A percentile compares a stretch with the other conserved stretches of the same genome.
Conservation (phyloP, 2,797 vertebrate species). For the Uromys caudimaculatus region DNA sequence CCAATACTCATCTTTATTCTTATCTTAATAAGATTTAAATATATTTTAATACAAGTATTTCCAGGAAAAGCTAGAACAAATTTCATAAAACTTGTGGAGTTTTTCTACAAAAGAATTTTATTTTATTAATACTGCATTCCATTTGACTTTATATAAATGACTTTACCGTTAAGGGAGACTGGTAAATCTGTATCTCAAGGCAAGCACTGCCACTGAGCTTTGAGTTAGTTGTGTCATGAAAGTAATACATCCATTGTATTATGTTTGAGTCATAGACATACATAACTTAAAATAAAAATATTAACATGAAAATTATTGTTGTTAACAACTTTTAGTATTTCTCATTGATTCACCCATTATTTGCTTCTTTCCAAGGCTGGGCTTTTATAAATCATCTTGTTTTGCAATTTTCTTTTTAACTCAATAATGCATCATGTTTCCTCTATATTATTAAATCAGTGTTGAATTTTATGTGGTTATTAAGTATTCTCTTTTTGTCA, state of each 20-base stretch:
- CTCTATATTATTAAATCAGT: slow-evolving; percentile 12
- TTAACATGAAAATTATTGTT: background rate
- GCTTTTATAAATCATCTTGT: background rate
- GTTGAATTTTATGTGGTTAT: slow-evolving; percentile 22
- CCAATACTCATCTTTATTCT: background rate
- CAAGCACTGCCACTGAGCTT: background rate
- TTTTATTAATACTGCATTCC: slow-evolving; percentile 21
- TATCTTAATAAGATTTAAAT: slow-evolving; percentile 7
- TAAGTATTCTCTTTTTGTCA: slow-evolving; percentile 9
- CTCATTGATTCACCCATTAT: background rate
- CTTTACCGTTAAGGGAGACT: background rate
- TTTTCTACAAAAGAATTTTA: slow-evolving; percentile 34
- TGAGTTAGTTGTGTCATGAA: slow-evolving; percentile 2
- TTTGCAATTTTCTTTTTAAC: slow-evolving; percentile 48
- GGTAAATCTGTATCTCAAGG: background rate
- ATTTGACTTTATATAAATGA: slow-evolving; percentile 27
- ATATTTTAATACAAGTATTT: slow-evolving; percentile 12
- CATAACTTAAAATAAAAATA: slow-evolving; percentile 15
- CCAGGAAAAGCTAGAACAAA: slow-evolving; percentile 19
- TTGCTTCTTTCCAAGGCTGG: slow-evolving; percentile 8
- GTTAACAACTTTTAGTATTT: background rate
- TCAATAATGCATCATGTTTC: slow-evolving; percentile 27
- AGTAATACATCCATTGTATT: background rate
- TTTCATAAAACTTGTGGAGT: background rate
- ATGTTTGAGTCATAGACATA: background rate